A percentile compares a stretch with the other conserved stretches of the same genome.
These are phyloP conservation scores for Rhinella marina DNA, from an alignment of 2,797 vertebrate genomes.

Conservation along the genomic window DNA sequence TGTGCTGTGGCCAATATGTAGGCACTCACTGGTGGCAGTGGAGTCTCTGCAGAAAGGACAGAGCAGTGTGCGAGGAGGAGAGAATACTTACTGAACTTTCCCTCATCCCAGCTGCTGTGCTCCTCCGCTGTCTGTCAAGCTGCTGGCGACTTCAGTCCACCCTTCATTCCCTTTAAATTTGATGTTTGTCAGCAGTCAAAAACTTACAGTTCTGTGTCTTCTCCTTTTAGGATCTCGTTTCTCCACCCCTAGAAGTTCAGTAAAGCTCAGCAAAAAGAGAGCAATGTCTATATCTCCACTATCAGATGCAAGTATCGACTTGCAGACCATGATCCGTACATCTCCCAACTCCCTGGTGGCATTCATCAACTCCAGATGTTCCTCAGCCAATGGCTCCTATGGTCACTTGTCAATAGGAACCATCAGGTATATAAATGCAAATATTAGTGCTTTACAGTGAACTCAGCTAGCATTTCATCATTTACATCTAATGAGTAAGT, in stretches of 20 bases:
- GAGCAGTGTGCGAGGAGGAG: no score
- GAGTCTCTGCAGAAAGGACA: no score
- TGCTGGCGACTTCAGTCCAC: no score
- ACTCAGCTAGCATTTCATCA: background rate
- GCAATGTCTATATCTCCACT: constrained; percentile 95
- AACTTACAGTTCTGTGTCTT: constrained; percentile 13
- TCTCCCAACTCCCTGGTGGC: constrained; percentile 97
- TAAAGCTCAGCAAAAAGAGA: constrained; percentile 94
- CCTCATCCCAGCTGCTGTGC: no score
- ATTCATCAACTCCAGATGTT: constrained; percentile 93
- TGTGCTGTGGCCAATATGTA: no score
- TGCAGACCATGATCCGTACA: constrained; percentile 96
- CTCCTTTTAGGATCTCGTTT: constrained; percentile 84
- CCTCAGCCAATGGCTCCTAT: constrained; percentile 88
- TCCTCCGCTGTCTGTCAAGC: no score
- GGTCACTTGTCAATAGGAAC: constrained; percentile 94
- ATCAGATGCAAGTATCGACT: constrained; percentile 93
- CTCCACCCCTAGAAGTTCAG: constrained; percentile 87
- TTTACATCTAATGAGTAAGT: background rate
- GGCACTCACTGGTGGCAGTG: no score
- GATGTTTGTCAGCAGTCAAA: background rate
- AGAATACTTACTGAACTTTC: no score
- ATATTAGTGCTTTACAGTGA: background rate
- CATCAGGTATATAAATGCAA: constrained; percentile 82
- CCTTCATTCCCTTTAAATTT: background rate